Base-by-base conservation (phyloP, 92 coral and sea anemone species). In the Chrysogorgia sp. region DNA sequence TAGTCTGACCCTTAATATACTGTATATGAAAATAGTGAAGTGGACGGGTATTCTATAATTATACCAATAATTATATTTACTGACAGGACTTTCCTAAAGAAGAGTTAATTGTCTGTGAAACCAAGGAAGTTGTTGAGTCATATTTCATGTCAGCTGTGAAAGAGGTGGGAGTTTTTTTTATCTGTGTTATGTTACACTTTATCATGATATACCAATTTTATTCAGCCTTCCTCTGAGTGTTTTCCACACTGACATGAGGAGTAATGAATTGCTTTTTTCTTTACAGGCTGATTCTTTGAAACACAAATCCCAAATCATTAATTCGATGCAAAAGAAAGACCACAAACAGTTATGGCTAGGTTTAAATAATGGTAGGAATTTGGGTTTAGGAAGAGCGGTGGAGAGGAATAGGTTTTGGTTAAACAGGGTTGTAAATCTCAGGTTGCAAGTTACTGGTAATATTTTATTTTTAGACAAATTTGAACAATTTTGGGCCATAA, bases 311-410 rank as follows among this genome's bases (percentile, higher is more conserved):
- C 98, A 94, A 81, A 93, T 94, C 9, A 94, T 94, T 25, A 94
- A 94, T 34, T 82, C 97, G 10, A 94, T 91, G 98, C 98, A 94
- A 80, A 89, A 91, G 86, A 94, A 94, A 76, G 98, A 94, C 64
- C 98, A 94, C 71, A 94, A 94, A 75, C 98, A 94, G 50, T 72
- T 94, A 22, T 94, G 98, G 98, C 91, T 94, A 28, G 98, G 98
- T 22, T 80, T 94, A n/a, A 85, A 90, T 49, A 94, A 94, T 86
- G 97, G 98, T 91, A 80, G 80, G 90, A 79, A 8, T 2, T 22
- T 28, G 20, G 32, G 41, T 7, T 12, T 32, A 25, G 37, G 20
- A 49, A 1, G 6, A 21, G 34, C 21, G 23, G 26, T 31, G 26
- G 17, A 67, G 23, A 20, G 75, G 17, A 20, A 1, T 20, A 2